These are phyloP conservation scores for Brachyptera putata DNA, from an alignment of 2,888 invertebrate genomes.

Conservation along the genomic window DNA sequence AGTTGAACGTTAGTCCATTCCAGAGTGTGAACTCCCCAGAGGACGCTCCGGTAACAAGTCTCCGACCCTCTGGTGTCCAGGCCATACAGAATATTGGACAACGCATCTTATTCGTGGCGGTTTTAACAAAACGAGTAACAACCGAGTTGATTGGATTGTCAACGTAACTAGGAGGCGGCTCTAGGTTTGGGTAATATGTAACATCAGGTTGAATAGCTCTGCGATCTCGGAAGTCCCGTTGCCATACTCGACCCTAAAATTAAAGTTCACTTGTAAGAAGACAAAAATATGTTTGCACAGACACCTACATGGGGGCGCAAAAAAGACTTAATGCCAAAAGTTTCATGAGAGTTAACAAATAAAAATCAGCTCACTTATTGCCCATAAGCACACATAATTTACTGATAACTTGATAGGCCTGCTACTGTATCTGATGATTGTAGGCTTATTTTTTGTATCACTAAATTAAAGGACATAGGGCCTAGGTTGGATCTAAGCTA, in stretches of 20 bases:
- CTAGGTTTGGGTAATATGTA: constrained; percentile 87
- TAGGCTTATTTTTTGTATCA: too few relatives aligned
- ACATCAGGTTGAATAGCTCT: constrained; percentile 90
- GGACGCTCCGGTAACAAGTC: constrained; percentile 96
- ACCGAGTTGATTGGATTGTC: constrained; percentile 86
- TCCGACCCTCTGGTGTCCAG: constrained; percentile 98
- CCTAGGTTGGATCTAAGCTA: too few relatives aligned
- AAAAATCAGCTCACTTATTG: too few relatives aligned
- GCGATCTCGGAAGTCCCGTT: constrained; percentile 85
- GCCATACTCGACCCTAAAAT: constrained; percentile 85
- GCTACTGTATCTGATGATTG: too few relatives aligned
- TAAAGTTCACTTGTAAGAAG: constrained; percentile 19
- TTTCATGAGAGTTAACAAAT: too few relatives aligned
- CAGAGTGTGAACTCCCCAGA: constrained; percentile 99
- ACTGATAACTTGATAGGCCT: too few relatives aligned
- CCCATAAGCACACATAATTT: too few relatives aligned
- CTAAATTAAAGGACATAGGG: too few relatives aligned
- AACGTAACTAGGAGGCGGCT: constrained; percentile 90
- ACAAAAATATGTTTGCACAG: too few relatives aligned
- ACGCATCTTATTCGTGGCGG: constrained; percentile 99
- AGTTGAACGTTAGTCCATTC: constrained; percentile 99
- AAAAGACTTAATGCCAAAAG: too few relatives aligned
- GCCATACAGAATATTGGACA: constrained; percentile 99
- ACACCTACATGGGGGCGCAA: too few relatives aligned
- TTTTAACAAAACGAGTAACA: constrained; percentile 82